These are phyloP conservation scores for Stenodera caucasica DNA, from an alignment of 2,888 invertebrate genomes.

Conservation along the genomic window DNA sequence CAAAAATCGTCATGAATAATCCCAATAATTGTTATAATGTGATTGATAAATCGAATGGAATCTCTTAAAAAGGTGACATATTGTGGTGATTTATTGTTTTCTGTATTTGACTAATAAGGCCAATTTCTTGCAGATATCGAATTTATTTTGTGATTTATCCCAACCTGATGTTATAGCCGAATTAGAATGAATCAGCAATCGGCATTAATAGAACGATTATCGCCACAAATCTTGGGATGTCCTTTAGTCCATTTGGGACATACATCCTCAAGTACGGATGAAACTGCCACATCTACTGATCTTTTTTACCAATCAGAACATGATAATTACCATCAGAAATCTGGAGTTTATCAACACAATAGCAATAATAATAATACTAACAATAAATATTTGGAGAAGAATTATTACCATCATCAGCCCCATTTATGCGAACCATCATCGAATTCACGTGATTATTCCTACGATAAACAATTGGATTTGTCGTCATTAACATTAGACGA, in stretches of 20 bases:
- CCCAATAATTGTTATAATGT: background rate
- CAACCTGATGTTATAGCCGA: background rate
- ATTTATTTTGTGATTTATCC: background rate
- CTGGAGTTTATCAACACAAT: constrained; percentile 36
- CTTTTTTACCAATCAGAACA: constrained; percentile 38
- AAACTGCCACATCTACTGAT: constrained; percentile 37
- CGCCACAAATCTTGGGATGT: constrained; percentile 60
- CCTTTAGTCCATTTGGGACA: constrained; percentile 64
- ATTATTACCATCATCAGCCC: constrained; percentile 42
- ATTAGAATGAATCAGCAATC: constrained; percentile 27
- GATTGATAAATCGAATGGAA: background rate
- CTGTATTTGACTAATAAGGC: background rate
- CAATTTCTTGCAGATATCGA: background rate
- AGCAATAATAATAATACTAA: constrained; percentile 34
- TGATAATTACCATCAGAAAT: constrained; percentile 39
- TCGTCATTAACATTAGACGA: constrained; percentile 51
- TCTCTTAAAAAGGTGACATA: background rate
- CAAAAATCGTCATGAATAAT: background rate
- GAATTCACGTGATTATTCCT: constrained; percentile 5
- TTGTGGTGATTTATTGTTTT: background rate
- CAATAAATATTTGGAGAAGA: constrained; percentile 40
- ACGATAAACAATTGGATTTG: constrained; percentile 41
- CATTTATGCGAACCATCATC: constrained; percentile 23
- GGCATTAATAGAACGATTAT: constrained; percentile 48
- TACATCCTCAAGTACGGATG: constrained; percentile 52